Evolutionary conservation across 2,113 vertebrate species (phyloP), one percentile per base, ranked within the genome.

Genomic region (Tyrannus savana): DNA sequence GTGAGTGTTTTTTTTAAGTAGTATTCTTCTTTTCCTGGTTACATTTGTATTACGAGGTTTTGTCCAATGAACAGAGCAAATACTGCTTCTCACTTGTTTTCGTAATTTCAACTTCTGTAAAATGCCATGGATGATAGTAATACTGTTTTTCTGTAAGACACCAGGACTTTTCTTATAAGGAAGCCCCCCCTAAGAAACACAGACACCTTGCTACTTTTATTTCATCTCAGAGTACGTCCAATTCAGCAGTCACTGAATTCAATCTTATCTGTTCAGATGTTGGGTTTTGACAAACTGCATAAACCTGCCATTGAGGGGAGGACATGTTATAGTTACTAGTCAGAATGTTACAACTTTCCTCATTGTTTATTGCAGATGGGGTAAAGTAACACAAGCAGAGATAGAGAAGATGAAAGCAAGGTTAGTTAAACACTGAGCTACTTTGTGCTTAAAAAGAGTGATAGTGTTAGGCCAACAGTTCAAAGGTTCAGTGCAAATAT

Each of bases 191-290:
- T 94, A 92, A 95, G 89, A 97, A 96, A 91, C 96, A 98, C 94
- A 98, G 96, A 96, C 95, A 95, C 84, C 83, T 97, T 53, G 9
- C 96, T 96, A 95, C 96, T 98, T 94, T 92, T 85, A 87, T 90
- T 97, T 95, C 66, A 47, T 84, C 47, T 87, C 67, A 33, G 30
- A 96, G 56, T 81, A 80, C 25, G 74, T 94, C 75, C 79, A 77
- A 86, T 89, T 89, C 56, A 16, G 39, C 84, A 96, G 69, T 64
- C 75, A 81, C 56, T 53, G 60, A 92, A 96, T 97, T 97, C 93
- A 94, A 63, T 95, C 94, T 94, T 72, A 90, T 94, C 94, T 95
- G 59, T 42, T 94, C 76, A 91, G 68, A 81, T 77, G 74, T 96
- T 77, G 63, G 72, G 63, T 74, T 97, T 93, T 97, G 96, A 97